Evolutionary conservation across 2,113 vertebrate species (phyloP), one percentile per base, ranked within the genome.

Genomic region (Elephantulus edwardii): DNA sequence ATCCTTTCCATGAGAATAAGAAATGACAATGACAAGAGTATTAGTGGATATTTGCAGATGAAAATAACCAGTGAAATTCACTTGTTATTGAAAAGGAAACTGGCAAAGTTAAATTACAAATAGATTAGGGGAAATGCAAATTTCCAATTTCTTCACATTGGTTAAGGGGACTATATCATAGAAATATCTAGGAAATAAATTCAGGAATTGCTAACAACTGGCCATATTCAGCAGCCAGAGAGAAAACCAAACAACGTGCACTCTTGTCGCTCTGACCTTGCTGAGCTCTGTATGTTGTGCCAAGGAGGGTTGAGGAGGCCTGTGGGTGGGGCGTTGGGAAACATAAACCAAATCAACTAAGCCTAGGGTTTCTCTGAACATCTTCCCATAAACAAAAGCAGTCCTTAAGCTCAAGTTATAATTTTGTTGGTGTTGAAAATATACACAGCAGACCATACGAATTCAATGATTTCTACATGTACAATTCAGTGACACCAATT

Each of bases 111-210:
- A 3, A 48, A 76, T 75, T 56, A 94, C 72, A 94, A 87, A 89
- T 86, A 86, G 74, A 42, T 66, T 48, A 74, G 3, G 35, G 64
- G 1, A 70, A 86, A 83, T 72, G 66, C 52, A 56, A 88, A 68
- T 42, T 44, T 66, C 14, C 19, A 52, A 94, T 92, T 82, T 80
- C 74, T 86, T 42, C 44, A 92, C 22, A 5, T 10, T 75, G 35
- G 86, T 35, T 93, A 95, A 93, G 81, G 38, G 84, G 68, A 94
- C 6, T 26, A 22, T 93, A 89, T 56, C 86, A 64, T 86, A 88
- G 70, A 66, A 50, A 77, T 66, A 35, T 50, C 35, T 42, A 54
- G 38, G 54, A 24, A 91, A 38, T 30, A 52, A 70, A 82, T 42
- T 30, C 40, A 50, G 60, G 33, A 52, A 89, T 13, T 58, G 79